A percentile compares a stretch with the other conserved stretches of the same genome.
These are phyloP conservation scores for Coreius guichenoti DNA, from an alignment of 2,797 vertebrate species.

Conservation along the genomic window DNA sequence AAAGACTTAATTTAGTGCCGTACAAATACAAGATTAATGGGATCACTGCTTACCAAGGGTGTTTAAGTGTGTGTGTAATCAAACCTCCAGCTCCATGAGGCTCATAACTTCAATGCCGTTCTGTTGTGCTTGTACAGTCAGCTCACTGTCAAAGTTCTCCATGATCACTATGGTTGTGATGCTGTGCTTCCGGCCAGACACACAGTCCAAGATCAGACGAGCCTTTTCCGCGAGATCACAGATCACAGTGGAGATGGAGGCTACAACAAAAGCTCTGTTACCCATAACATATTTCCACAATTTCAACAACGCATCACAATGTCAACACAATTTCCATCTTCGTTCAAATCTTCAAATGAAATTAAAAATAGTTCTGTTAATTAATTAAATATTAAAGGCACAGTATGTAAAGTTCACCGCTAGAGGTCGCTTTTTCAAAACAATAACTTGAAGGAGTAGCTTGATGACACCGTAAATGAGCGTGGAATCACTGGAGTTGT, in stretches of 20 bases:
- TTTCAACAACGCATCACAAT: neutral
- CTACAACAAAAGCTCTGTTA: constrained; percentile 71
- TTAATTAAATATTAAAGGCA: neutral
- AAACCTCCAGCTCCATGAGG: constrained; percentile 88
- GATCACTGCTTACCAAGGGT: constrained; percentile 1
- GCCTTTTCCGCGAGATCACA: constrained; percentile 91
- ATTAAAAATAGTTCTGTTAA: neutral
- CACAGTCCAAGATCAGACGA: constrained; percentile 79
- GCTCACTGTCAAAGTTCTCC: constrained; percentile 82
- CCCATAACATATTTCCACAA: neutral
- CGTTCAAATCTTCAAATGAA: neutral
- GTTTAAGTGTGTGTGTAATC: constrained; percentile 23
- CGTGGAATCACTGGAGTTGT: too few species aligned
- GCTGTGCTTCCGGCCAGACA: constrained; percentile 75
- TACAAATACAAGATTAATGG: neutral
- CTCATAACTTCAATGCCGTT: constrained; percentile 85
- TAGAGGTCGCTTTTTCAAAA: too few species aligned
- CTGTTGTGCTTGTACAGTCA: constrained; percentile 81
- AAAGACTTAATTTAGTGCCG: constrained; percentile 21
- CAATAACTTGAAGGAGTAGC: too few species aligned
- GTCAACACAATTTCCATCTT: neutral
- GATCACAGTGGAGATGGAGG: constrained; percentile 86
- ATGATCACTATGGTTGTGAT: constrained; percentile 89
- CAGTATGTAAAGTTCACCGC: too few species aligned
- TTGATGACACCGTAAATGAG: too few species aligned